Evolutionary conservation across 2,888 invertebrate genomes (phyloP), one percentile per base, ranked within the genome.

Genomic region (Cremastobaeus sp.): DNA sequence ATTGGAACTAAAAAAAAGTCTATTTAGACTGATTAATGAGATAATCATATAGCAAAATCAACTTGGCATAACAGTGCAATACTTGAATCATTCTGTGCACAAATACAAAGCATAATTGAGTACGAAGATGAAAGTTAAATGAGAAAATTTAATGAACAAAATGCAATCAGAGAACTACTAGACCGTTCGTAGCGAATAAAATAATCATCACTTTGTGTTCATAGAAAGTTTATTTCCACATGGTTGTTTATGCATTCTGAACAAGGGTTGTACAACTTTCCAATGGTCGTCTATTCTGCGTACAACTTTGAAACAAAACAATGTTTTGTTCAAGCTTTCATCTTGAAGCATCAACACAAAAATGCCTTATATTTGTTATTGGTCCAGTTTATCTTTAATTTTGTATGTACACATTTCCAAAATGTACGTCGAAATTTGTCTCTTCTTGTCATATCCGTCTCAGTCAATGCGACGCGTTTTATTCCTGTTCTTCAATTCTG

Each of bases 91-190:
- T 37, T 30, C 20, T n/a, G 45, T 47, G 28, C 30, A 54, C 66
- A 66, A 50, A 66, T 66, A 66, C 41, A 50, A 57, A 66, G 57
- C 66, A 66, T 41, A 20, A 57, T 57, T 41, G 48, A 66, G 25
- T 54, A 34, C 28, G 12, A 39, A 45, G 52, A 54, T 54, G 37
- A 52, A 54, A 64, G 35, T 41, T 25, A 8, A 14, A 17, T 3
- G 37, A 37, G 17, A n/a, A n/a, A n/a, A n/a, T n/a, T n/a, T n/a
- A n/a, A n/a, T n/a, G n/a, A n/a, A n/a, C n/a, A n/a, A n/a, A n/a
- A n/a, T n/a, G n/a, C n/a, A n/a, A n/a, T n/a, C n/a, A n/a, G n/a
- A n/a, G n/a, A n/a, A n/a, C n/a, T n/a, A n/a, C n/a, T n/a, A n/a
- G n/a, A n/a, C n/a, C n/a, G n/a, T n/a, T n/a, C n/a, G n/a, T n/a